These are phyloP conservation scores for Watsonalla cultraria DNA, from an alignment of 2,888 invertebrate species.

Conservation along the genomic window DNA sequence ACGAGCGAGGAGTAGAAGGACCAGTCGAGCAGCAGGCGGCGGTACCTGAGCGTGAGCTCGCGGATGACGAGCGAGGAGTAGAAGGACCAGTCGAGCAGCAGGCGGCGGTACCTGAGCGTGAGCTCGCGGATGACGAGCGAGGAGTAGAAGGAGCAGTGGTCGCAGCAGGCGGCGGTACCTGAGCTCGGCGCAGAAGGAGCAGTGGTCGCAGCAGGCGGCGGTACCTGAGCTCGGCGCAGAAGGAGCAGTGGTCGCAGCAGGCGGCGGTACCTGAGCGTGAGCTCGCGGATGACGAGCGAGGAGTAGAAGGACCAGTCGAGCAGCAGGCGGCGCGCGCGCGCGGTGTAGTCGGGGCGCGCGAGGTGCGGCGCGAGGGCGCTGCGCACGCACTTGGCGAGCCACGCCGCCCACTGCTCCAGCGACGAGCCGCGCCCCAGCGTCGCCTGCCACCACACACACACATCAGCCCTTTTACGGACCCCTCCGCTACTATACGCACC, in stretches of 20 bases:
- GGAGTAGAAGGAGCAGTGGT: too few relatives aligned
- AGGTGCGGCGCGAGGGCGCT: constrained; percentile 93
- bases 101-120: constrained; percentile 72
- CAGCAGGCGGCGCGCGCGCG: constrained; percentile 90
- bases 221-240: constrained; percentile 60
- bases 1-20: constrained; percentile 97
- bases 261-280: constrained; percentile 82
- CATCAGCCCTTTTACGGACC: neutral
- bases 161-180: constrained; percentile 71
- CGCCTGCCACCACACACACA: constrained; percentile 51
- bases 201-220: neutral
- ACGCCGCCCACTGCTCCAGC: constrained; percentile 97
- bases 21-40: constrained; percentile 93
- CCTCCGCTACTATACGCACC: neutral
- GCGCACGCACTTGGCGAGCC: constrained; percentile 97
- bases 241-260: too few relatives aligned
- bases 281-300: constrained; percentile 98
- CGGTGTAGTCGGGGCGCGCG: constrained; percentile 88
- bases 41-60: constrained; percentile 86
- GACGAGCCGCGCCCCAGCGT: constrained; percentile 95
- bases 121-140: constrained; percentile 1
- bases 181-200: neutral
- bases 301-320: constrained; percentile 99
- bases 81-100: constrained; percentile 64
- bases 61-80: constrained; percentile 89